phyloP scores from a whole-genome alignment of 2,888 invertebrate genomes.

The Callinectes sapidus region DNA sequence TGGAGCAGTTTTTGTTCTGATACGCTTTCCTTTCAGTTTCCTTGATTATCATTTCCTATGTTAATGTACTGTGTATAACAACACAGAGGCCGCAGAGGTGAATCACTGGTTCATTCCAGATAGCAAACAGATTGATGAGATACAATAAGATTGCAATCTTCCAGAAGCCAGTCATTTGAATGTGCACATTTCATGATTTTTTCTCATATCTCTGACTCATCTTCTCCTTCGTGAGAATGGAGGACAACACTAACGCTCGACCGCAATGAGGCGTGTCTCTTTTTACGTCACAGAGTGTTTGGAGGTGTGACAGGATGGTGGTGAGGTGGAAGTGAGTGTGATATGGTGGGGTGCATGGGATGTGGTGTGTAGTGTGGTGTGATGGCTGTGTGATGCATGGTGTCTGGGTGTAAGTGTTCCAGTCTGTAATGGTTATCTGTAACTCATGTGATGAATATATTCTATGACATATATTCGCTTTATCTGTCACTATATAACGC shows the following conservation, averaged over 20 bases:
- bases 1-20: not conserved
- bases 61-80: not conserved
- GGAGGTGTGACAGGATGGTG: not conserved
- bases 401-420: not conserved
- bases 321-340: not conserved
- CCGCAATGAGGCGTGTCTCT: not conserved
- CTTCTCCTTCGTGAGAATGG: not conserved
- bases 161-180: not conserved
- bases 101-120: not conserved
- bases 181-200: not conserved
- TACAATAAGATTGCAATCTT: not conserved
- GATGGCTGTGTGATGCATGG: slow-evolving; percentile 2
- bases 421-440: not conserved
- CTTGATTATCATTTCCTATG: not conserved
- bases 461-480: slow-evolving; percentile 32
- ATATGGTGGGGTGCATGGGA: not conserved
- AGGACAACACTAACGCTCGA: not conserved
- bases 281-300: not conserved
- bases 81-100: not conserved
- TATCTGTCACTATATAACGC: slow-evolving; percentile 34
- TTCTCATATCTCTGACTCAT: not conserved
- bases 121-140: not conserved
- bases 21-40: not conserved
- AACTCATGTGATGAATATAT: slow-evolving; percentile 26
- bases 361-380: not conserved